Evolutionary conservation across 2,113 vertebrate species (phyloP), one percentile per base, ranked within the genome.

Genomic region (Thunnus maccoyii): DNA sequence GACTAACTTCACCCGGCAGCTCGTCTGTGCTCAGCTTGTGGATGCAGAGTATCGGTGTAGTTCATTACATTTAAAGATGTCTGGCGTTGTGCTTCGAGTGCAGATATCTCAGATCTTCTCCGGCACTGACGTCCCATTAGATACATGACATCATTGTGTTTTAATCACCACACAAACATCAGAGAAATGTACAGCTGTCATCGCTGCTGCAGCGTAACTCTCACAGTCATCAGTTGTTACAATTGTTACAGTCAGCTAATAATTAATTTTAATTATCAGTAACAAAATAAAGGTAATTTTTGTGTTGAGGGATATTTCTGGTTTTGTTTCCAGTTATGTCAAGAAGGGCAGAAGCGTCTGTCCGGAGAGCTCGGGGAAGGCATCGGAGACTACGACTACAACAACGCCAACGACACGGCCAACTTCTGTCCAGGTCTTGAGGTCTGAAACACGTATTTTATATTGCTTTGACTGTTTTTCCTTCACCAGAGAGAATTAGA

Each of bases 341-440:
- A 78, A 55, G 87, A 11, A 7, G 25, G 54, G 0, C 73, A 88
- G 57, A 91, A 90, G 1, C 82, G 63, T 22, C 50, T 83, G 22
- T 88, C 84, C 0, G 89, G 95, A 13, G 94, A 96, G 44, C 92
- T 93, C 0, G 95, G 95, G 10, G 97, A 96, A 15, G 95, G 92
- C 2, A 95, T 99, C 0, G 95, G 90, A 18, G 96, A 97, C 27
- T 99, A 99, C 0, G 92, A 99, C 86, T 99, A 99, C 86, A 93
- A 97, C 90, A 99, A 99, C 41, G 95, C 97, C 75, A 97, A 96
- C 0, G 98, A 99, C 76, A 97, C 95, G 11, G 94, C 95, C 78
- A 96, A 98, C 92, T 99, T 97, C 92, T 99, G 98, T 83, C 98
- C 98, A 1, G 96, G 94, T 0, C 72, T 95, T 22, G 91, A 97